Conservation (phyloP, 2,797 vertebrate species). For the Acanthurus tractus region DNA sequence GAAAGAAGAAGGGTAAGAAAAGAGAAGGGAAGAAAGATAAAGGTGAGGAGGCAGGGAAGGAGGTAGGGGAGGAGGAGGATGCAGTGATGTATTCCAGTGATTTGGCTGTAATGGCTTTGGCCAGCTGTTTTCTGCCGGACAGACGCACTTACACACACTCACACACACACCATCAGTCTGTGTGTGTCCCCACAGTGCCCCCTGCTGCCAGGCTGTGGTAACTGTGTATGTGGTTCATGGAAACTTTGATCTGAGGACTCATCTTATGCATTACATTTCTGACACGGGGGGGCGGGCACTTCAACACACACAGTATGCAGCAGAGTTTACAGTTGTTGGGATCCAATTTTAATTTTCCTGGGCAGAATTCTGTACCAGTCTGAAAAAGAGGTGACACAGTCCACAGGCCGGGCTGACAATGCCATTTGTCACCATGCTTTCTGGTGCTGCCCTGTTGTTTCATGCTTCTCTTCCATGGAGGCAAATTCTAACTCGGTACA, state of each 20-base stretch:
- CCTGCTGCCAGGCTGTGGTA: constrained; percentile 23
- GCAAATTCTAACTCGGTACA: no score
- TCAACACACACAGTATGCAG: no score
- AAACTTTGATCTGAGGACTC: not conserved
- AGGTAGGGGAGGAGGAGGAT: constrained; percentile 10
- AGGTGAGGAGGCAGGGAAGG: not conserved
- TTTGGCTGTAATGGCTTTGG: constrained; percentile 63
- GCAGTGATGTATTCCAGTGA: constrained; percentile 50
- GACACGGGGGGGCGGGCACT: no score
- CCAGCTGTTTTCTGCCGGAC: constrained; percentile 61
- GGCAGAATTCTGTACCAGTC: no score
- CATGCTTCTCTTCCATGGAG: no score
- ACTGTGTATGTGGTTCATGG: not conserved
- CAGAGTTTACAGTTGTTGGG: no score
- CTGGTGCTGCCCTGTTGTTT: no score
- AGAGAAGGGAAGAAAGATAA: not conserved
- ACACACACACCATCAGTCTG: constrained; percentile 1
- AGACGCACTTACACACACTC: constrained; percentile 33
- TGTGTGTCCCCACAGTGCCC: constrained; percentile 52
- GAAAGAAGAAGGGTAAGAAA: not conserved
- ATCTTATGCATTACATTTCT: no score
- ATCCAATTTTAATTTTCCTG: no score
- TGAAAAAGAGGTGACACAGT: no score
- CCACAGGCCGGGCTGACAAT: no score
- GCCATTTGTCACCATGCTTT: no score